Base-by-base conservation (phyloP, 2,113 vertebrate species). In the Neoarius graeffei region DNA sequence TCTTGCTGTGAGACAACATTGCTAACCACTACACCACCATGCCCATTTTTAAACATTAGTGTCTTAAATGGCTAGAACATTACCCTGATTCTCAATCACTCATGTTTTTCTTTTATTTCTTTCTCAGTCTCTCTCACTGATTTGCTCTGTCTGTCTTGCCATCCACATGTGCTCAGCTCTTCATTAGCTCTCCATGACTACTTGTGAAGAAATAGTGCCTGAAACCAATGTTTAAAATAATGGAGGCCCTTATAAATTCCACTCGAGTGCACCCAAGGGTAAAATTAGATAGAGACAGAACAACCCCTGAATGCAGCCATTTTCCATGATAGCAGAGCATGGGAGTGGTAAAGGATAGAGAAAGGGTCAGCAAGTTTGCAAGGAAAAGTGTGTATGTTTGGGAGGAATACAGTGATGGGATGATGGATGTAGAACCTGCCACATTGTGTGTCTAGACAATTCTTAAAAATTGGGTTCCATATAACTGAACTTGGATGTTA, bases 211-310 rank as follows among this genome's bases (percentile, higher is more conserved):
- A 94, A 94, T 92, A 90, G 91, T 62, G 90, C 91, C 93, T 93
- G 93, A 94, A 94, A 95, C 94, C 93, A 94, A 94, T 94, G 92
- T 94, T 94, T 94, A 93, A 95, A 95, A 94, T 94, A 92, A 95
- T 93, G 91, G 92, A 90, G 88, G 90, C 4, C 92, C 92, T 91
- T 92, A 93, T 93, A 89, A 89, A 89, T 93, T 94, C 92, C 91
- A 94, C 93, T 94, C 90, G 85, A 94, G 93, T 85, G 92, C 90
- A 94, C 93, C 93, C 94, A 93, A 92, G 93, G 93, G 93, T 95
- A 94, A 95, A 95, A 95, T 95, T 94, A 96, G 93, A 95, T 93
- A 91, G 90, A 89, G 89, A 91, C 92, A 92, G 93, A 95, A 94
- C 92, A 93, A 94, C 93, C 42, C 3, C 42, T 42, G 42, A 42